Base-by-base conservation (phyloP, 2,888 invertebrate species). In the Drosophila mercatorum region DNA sequence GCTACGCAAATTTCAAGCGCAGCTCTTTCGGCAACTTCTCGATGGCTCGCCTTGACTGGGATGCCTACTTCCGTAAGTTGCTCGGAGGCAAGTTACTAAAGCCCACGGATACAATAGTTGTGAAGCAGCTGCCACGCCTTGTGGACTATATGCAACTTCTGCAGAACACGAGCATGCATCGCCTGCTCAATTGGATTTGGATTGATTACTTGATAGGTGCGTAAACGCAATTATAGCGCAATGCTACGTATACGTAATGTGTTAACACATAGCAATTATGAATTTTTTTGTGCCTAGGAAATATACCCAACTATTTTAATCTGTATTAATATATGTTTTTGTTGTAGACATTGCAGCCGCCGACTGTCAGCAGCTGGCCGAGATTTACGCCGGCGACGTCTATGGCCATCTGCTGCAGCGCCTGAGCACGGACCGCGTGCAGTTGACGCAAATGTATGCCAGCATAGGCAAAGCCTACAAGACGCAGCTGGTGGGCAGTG, bases 101-200 rank as follows among this genome's bases (percentile, higher is more conserved):
- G 49, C 68, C 86, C 1, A 90, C 73, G 10, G 92, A 92, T 41
- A 75, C 69, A 10, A 77, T 92, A 28, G 67, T 86, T 12, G 83
- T 92, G 3, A 76, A 80, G 34, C 85, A 92, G 64, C 67, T 91
- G 70, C 83, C 90, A 0, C 84, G 89, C n/a, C 60, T 92, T n/a
- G 72, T 86, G 12, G 82, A 88, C 7, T 81, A 90, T 3, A 88
- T 92, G 60, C 80, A 75, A 49, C 69, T 92, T 68, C 68, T 92
- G 31, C 85, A 92, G 55, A 89, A 85, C 12, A 91, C 91, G 0
- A 87, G 90, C 34, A 75, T 81, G 65, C 78, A 75, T 2, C 84
- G 92, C 0, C 68, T 92, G 56, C 80, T 90, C 1, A 92, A 92
- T 66, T 92, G 92, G 90, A 78, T 92, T 11, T 92, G 92, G 92